Evolutionary conservation across 2,113 vertebrate species (phyloP).

Genomic region (Anguilla rostrata): DNA sequence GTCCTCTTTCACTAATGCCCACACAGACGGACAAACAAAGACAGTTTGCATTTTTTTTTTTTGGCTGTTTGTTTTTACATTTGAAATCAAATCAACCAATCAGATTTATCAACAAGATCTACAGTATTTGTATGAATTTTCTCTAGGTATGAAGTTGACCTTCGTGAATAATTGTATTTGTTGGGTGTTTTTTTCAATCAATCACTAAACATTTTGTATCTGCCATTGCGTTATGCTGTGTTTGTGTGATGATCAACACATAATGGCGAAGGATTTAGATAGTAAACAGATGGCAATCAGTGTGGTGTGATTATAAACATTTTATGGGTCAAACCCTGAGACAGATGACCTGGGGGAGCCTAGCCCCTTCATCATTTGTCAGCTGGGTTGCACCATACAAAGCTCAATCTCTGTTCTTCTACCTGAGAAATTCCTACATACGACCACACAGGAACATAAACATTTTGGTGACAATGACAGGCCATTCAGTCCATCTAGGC

Average conservation of each 20-base stretch:
- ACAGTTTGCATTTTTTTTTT: neutral
- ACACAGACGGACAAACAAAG: constrained; percentile 79
- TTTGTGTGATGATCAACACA: neutral
- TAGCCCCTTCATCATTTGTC: neutral
- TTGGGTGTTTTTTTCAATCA: neutral
- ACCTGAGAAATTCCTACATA: too few species aligned
- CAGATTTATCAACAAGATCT: neutral
- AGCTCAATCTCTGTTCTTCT: too few species aligned
- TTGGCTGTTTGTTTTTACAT: neutral
- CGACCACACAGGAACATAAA: too few species aligned
- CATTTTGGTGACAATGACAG: too few species aligned
- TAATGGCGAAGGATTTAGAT: neutral
- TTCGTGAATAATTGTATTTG: neutral
- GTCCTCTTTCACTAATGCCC: constrained; percentile 78
- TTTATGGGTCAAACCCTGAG: neutral
- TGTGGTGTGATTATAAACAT: neutral
- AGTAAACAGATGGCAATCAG: neutral
- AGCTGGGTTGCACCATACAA: neutral
- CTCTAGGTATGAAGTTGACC: neutral
- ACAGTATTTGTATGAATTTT: neutral
- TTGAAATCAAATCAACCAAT: too few species aligned
- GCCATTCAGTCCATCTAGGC: too few species aligned
- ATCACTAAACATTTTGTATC: neutral
- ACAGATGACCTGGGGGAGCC: neutral
- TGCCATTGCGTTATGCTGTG: neutral